phyloP scores from a whole-genome alignment of 1,140 invertebrate genomes.

The Phthorimaea operculella region DNA sequence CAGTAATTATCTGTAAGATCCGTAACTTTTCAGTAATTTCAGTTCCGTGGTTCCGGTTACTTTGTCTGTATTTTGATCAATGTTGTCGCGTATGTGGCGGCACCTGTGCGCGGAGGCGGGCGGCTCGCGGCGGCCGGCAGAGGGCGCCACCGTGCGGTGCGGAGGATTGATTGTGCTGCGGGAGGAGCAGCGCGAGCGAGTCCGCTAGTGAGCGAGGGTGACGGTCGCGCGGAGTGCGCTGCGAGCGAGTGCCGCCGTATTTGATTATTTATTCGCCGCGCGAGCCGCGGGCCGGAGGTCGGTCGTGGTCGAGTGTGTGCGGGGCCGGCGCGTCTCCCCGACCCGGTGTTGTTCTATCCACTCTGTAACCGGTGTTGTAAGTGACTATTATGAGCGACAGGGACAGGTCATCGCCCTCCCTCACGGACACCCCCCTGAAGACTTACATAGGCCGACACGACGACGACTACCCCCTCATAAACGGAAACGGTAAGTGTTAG shows the following conservation, averaged over 20 bases:
- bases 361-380: conserved; percentile 46
- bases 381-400: conserved; percentile 77
- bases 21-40: too few relatives aligned
- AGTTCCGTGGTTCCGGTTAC: too few relatives aligned
- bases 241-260: conserved; percentile 15
- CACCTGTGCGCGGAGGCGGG: neutral
- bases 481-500: conserved; percentile 74
- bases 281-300: conserved; percentile 62
- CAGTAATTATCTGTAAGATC: too few relatives aligned
- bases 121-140: conserved; percentile 13
- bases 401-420: conserved; percentile 81
- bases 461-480: conserved; percentile 80
- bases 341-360: conserved; percentile 47
- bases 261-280: conserved; percentile 58
- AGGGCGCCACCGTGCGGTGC: conserved; percentile 13
- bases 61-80: neutral
- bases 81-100: neutral
- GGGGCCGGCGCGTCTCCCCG: conserved; percentile 57
- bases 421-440: conserved; percentile 82
- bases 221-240: conserved; percentile 14
- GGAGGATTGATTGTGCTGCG: conserved; percentile 18
- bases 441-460: conserved; percentile 79
- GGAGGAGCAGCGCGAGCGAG: conserved; percentile 6
- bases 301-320: conserved; percentile 52
- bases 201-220: conserved; percentile 11